A percentile compares a stretch with the other conserved stretches of the same genome.
These are phyloP conservation scores for Graptemys geographica DNA, from an alignment of 2,797 vertebrate genomes.

Conservation along the genomic window DNA sequence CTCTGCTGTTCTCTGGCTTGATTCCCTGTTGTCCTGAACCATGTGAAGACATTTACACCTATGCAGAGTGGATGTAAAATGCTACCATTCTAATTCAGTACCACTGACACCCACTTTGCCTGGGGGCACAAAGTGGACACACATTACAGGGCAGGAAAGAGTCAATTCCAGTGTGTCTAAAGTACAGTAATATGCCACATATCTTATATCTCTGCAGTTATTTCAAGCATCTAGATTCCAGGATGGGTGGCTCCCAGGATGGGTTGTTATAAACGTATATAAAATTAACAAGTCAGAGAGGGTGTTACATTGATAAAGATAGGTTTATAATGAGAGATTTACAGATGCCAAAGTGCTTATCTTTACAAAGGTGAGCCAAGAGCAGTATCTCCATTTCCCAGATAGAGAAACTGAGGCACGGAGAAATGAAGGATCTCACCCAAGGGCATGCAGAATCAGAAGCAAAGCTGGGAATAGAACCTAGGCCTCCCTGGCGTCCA, in stretches of 20 bases:
- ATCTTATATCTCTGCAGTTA: neutral
- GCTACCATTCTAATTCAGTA: neutral
- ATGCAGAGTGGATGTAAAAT: neutral
- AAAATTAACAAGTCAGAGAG: neutral
- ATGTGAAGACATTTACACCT: neutral
- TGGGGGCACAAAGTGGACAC: neutral
- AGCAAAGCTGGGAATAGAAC: neutral
- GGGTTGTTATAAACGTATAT: neutral
- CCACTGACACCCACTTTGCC: neutral
- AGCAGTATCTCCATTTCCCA: neutral
- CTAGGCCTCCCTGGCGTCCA: neutral
- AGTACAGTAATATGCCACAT: neutral
- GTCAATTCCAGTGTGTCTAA: neutral
- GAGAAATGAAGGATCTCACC: fast-evolving
- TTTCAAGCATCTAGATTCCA: neutral
- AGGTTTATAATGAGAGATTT: neutral
- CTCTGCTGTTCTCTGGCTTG: neutral
- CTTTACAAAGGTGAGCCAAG: fast-evolving
- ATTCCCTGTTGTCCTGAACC: neutral
- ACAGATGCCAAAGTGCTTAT: too few relatives aligned
- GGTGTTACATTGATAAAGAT: neutral
- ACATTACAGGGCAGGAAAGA: neutral
- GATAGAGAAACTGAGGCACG: neutral
- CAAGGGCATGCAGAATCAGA: fast-evolving
- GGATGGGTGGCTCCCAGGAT: neutral